phyloP scores from a whole-genome alignment of 2,888 invertebrate species.

The Polyommatus iphigenia region DNA sequence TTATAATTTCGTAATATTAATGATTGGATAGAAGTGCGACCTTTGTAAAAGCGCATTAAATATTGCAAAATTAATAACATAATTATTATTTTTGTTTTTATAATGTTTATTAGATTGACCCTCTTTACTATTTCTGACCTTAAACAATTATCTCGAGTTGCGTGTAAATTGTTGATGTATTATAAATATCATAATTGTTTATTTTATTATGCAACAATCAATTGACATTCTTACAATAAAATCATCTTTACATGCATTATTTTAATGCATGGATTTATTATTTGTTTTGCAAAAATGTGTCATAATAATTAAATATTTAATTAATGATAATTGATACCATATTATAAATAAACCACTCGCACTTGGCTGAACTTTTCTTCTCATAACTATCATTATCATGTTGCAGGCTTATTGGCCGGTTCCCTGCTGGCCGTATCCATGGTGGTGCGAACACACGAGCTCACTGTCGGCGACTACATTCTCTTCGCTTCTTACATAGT shows the following conservation, averaged over 20 bases:
- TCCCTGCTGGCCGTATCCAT: constrained; percentile 93
- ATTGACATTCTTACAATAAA: not conserved
- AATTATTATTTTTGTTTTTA: no score
- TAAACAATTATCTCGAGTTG: not conserved
- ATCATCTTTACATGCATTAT: no score
- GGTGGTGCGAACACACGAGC: constrained; percentile 84
- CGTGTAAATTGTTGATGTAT: not conserved
- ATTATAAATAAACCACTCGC: not conserved
- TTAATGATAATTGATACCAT: no score
- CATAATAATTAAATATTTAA: not conserved
- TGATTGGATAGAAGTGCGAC: not conserved
- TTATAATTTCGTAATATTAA: not conserved
- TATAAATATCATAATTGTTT: not conserved
- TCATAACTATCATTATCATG: not conserved
- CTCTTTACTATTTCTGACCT: not conserved
- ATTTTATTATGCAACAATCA: not conserved
- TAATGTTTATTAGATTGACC: not conserved
- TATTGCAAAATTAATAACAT: no score
- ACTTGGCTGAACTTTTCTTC: not conserved
- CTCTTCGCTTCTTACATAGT: constrained; percentile 96
- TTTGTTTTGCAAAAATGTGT: not conserved
- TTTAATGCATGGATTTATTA: not conserved
- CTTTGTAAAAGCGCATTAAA: not conserved
- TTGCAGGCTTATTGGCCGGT: constrained; percentile 88
- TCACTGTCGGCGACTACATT: constrained; percentile 97